Conservation (phyloP, 1,140 invertebrate species). For the Rhagoletis pomonella region DNA sequence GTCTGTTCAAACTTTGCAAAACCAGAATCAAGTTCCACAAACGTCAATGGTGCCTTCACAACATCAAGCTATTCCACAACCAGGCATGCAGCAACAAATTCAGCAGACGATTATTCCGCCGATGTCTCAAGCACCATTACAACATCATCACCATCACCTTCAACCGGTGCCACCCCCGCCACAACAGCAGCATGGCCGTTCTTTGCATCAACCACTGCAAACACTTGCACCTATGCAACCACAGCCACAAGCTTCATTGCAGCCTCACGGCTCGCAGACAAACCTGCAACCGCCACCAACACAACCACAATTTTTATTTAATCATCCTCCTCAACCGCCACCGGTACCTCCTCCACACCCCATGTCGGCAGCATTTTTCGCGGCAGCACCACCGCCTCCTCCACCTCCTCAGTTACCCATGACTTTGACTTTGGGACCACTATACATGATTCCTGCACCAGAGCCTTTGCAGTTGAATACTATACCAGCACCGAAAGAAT, state of each 20-base stretch:
- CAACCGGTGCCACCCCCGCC: slow-evolving; percentile 38
- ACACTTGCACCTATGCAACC: slow-evolving; percentile 60
- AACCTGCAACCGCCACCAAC: slow-evolving; percentile 48
- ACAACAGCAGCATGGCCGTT: slow-evolving; percentile 56
- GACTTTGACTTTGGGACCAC: slow-evolving; percentile 63
- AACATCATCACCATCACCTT: slow-evolving; percentile 58
- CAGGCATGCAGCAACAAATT: not conserved
- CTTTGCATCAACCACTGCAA: slow-evolving; percentile 60
- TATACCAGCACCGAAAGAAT: slow-evolving; percentile 70
- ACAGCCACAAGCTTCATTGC: slow-evolving; percentile 27
- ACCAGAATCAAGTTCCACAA: not conserved
- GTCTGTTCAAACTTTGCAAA: not conserved
- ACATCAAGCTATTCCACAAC: not conserved
- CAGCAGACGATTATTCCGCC: not conserved
- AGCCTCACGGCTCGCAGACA: slow-evolving; percentile 34
- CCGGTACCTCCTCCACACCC: slow-evolving; percentile 58
- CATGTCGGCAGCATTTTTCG: slow-evolving; percentile 61
- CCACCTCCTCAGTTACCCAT: slow-evolving; percentile 68
- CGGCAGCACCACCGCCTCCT: slow-evolving; percentile 71
- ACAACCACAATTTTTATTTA: slow-evolving; percentile 21
- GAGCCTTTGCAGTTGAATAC: slow-evolving; percentile 68
- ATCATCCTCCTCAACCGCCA: slow-evolving; percentile 55
- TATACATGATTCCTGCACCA: slow-evolving; percentile 68
- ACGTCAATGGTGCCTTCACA: not conserved
- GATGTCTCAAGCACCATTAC: not conserved